Evolutionary conservation across 2,797 vertebrate genomes (phyloP).

Genomic region (Aldrovandia affinis): DNA sequence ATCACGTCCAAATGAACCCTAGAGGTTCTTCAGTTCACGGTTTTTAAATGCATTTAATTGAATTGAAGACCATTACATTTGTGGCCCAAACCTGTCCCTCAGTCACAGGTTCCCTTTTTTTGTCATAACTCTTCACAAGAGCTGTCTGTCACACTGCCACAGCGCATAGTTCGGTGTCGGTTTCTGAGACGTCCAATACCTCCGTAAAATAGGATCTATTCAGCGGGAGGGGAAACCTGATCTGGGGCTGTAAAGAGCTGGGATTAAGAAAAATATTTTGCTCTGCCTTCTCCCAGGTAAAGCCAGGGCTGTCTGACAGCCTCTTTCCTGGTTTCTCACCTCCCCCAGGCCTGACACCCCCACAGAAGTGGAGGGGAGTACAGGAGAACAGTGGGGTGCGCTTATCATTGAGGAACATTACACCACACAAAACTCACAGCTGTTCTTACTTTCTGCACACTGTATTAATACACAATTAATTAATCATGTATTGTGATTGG

Average conservation of each 20-base stretch:
- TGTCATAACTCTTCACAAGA: constrained; percentile 34
- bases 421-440: not conserved
- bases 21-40: not conserved
- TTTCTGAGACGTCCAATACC: constrained; percentile 26
- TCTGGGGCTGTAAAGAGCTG: constrained; percentile 39
- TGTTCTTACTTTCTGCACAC: not conserved
- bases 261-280: constrained; percentile 54
- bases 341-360: constrained; percentile 14
- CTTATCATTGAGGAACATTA: not conserved
- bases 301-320: constrained; percentile 32
- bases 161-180: constrained; percentile 30
- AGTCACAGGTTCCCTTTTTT: constrained; percentile 4
- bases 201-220: constrained; percentile 36
- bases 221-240: constrained; percentile 38
- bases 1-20: not conserved
- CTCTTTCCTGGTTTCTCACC: constrained; percentile 31
- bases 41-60: not conserved
- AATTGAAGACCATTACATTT: not conserved
- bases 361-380: not conserved
- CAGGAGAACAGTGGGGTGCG: not conserved
- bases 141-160: constrained; percentile 27
- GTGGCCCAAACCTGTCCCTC: constrained; percentile 4
- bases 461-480: not conserved
- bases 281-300: constrained; percentile 45
- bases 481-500: not conserved